phyloP scores from a whole-genome alignment of 2,113 vertebrate genomes.

The Mesoclemmys tuberculata region DNA sequence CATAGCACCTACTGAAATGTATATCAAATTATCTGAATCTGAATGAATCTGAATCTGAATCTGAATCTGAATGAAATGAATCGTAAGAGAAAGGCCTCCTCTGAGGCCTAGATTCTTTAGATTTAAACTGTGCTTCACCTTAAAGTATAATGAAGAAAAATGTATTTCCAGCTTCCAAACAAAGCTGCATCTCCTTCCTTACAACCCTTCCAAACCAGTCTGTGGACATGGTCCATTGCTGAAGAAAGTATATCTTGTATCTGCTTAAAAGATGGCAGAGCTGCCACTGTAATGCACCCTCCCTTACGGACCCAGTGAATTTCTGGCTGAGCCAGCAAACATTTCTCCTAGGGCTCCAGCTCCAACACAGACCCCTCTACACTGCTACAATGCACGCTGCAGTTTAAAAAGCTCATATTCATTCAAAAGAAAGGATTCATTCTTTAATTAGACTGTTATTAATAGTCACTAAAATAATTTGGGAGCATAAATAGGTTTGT shows the following conservation, averaged over 20 bases:
- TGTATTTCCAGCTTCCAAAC: neutral
- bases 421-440: neutral
- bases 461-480: neutral
- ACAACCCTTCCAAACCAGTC: neutral
- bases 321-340: neutral
- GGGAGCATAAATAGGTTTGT: neutral
- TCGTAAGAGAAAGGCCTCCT: neutral
- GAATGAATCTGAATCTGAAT: too few species aligned
- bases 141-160: neutral
- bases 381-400: neutral
- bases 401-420: neutral
- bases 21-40: neutral
- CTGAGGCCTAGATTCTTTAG: neutral
- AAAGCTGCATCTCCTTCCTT: neutral
- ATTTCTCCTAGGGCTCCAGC: fast-evolving
- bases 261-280: too few species aligned
- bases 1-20: neutral
- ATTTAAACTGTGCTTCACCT: neutral
- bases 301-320: neutral
- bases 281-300: too few species aligned
- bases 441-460: neutral
- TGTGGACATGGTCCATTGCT: neutral
- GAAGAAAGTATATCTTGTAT: neutral
- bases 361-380: neutral
- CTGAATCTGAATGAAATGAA: neutral